Conservation (phyloP, 2,113 vertebrate genomes). For the Thalassarche chlororhynchos region DNA sequence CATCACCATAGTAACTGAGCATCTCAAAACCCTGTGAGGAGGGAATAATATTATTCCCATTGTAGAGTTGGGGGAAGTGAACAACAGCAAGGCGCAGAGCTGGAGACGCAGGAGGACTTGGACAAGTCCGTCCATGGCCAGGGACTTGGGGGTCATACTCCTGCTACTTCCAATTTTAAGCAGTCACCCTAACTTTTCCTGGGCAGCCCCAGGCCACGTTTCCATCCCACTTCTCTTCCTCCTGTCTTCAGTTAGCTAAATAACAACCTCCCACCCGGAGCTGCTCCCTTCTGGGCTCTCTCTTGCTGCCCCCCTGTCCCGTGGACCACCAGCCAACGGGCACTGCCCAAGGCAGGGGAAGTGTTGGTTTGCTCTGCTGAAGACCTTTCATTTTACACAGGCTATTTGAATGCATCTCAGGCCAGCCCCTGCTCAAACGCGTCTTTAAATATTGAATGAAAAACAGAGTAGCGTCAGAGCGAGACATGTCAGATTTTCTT, state of each 20-base stretch:
- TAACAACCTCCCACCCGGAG: background rate
- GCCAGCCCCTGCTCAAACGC: background rate
- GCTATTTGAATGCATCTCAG: background rate
- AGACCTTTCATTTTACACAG: background rate
- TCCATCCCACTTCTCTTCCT: background rate
- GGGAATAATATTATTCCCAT: constrained; percentile 54
- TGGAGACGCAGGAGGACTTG: background rate
- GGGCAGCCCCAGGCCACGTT: background rate
- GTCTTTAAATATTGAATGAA: constrained; percentile 10
- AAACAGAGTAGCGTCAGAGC: background rate
- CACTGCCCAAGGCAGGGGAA: background rate
- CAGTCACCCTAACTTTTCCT: background rate
- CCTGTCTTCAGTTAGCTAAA: background rate
- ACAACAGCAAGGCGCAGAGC: background rate
- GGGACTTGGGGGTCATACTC: background rate
- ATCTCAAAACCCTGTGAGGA: constrained; percentile 55
- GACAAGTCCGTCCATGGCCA: background rate
- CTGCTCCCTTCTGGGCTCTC: background rate
- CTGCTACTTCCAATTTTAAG: background rate
- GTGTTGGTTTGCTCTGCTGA: background rate
- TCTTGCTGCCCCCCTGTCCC: background rate
- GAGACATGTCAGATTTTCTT: background rate
- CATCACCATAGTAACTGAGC: constrained; percentile 69
- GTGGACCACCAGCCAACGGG: background rate
- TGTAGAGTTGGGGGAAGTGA: constrained; percentile 23